Evolutionary conservation across 2,797 vertebrate species (phyloP).

Genomic region (Sebastolobus alascanus): DNA sequence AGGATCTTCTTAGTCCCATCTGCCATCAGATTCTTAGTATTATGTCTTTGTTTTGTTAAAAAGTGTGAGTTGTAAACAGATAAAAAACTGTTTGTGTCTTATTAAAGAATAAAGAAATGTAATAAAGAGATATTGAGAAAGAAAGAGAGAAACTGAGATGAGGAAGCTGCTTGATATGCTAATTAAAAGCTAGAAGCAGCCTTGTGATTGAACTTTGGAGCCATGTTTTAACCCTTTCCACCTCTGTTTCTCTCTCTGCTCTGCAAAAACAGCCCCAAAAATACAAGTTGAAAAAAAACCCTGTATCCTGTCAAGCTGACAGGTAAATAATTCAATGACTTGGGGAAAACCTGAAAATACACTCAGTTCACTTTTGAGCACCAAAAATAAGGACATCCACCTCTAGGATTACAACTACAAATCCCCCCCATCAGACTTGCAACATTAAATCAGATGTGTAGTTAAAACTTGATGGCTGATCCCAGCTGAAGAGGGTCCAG

Average conservation of each 20-base stretch:
- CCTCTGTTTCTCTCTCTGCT: not conserved
- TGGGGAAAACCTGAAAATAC: conserved; percentile 30
- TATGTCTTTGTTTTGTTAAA: not conserved
- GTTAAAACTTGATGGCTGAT: conserved; percentile 55
- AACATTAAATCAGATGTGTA: conserved; percentile 5
- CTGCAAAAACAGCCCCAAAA: not conserved
- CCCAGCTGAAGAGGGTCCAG: not conserved
- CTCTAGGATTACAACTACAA: not conserved
- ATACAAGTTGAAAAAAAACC: conserved; percentile 3
- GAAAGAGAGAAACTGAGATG: not conserved
- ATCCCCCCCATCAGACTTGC: not conserved
- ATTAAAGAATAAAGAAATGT: not conserved
- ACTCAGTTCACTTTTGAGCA: conserved; percentile 27
- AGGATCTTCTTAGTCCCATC: not conserved
- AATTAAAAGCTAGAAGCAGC: not conserved
- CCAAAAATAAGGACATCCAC: not conserved
- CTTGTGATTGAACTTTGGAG: conserved; percentile 42
- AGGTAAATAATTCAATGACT: conserved; percentile 49
- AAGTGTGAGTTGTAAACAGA: not conserved
- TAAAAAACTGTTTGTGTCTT: no score
- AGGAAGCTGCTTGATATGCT: not conserved
- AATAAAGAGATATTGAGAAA: not conserved
- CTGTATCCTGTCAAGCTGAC: not conserved
- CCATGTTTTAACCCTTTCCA: conserved; percentile 2
- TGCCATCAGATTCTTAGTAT: not conserved